Evolutionary conservation across 2,113 vertebrate genomes (phyloP), one percentile per base, ranked within the genome.

Genomic region (Hippolais icterina): DNA sequence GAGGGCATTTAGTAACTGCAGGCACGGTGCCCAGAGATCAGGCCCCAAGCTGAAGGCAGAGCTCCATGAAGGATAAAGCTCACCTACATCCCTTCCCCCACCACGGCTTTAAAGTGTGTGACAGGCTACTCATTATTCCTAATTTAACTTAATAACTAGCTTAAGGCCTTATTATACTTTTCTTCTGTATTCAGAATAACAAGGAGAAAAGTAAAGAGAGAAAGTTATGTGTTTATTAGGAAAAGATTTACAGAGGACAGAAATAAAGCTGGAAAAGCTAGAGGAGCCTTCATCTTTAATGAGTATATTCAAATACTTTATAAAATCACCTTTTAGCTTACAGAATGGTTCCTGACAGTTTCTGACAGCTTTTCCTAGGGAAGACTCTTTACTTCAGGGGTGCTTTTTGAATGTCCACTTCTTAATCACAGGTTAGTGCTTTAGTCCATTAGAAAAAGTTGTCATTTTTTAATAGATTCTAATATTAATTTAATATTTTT

Each of bases 111-210:
- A 65, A 80, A 49, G 24, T 18, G 12, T 72, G 50, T 39, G 64
- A 74, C 83, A 83, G 33, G 50, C 64, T 89, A 65, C 64, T 93
- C 44, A 66, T 94, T 94, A 93, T 47, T 89, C 24, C 35, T 89
- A 87, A 93, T 70, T 87, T 79, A 90, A 78, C 54, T 89, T 93
- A 93, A 94, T 86, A 90, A 77, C 68, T 70, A 63, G 46, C 50
- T 96, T 83, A 66, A 88, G 35, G 39, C 27, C 49, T 80, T 83
- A 59, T 61, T 90, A 41, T 41, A 86, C 42, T 95, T 90, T 80
- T 41, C 46, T 91, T 90, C 76, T 81, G 41, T 44, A 41, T 83
- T 86, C 56, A 74, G 72, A 87, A 82, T 10, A 91, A 89, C 29
- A 74, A 86, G 31, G 50, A 63, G 23, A 83, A 79, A 77, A 74